Base-by-base conservation (phyloP, 2,113 vertebrate genomes). In the Amblyopsis rosae region DNA sequence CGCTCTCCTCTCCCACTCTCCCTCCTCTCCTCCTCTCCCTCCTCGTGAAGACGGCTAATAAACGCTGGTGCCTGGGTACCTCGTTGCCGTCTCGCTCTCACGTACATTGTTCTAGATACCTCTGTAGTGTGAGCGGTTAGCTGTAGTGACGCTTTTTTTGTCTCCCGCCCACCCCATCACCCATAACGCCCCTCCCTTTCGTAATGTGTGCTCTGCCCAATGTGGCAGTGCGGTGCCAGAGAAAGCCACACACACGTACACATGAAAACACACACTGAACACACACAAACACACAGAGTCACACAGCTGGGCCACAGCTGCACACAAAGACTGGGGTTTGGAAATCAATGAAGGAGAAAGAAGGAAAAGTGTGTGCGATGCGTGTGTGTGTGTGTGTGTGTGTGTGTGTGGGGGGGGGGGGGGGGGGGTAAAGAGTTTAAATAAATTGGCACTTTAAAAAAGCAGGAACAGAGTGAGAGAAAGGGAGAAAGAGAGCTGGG, bases 301-400 rank as follows among this genome's bases (percentile, higher is more conserved):
- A 89, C 91, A 93, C 92, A 93, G 92, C 93, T 93, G 93, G 91
- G 88, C 79, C 81, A 89, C 93, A 93, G 93, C 93, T 93, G 93
- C 90, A 90, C 83, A 92, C 90, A 93, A 90, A 93, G 91, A 87
- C 88, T 89, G 80, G 83, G 88, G 90, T 93, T 93, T 93, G 92
- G 93, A 93, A 93, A 93, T 93, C 91, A 93, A 93, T 93, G 91
- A 93, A 93, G 91, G 92, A 91, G 88, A 92, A 92, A 92, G 88
- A 90, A 90, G 88, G 72, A 78, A 92, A 92, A 92, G 26, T 26
- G 26, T 3, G 26, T 26, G 26, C 2, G 26, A 19, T 26, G 26
- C 3, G 26, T 26, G 26, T 26, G 26, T 26, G 26, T 26, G 26
- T 26, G 26, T 26, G 26, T 26, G 19, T 26, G 19, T 1, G 19